Conservation (phyloP, 1,140 invertebrate species). For the Hormaphis cornu region DNA sequence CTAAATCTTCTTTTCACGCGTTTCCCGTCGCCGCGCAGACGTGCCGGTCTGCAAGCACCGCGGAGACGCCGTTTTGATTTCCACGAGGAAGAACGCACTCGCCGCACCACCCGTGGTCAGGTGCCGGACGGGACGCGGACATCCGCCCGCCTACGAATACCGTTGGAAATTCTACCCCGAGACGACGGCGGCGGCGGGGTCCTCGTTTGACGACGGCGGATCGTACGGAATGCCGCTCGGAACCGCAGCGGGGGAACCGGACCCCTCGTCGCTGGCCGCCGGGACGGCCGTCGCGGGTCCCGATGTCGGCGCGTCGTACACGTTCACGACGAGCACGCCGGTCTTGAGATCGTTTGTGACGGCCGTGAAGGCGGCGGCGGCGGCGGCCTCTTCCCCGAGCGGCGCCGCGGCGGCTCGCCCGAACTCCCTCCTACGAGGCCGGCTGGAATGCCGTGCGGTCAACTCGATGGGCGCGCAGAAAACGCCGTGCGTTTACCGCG, state of each 20-base stretch:
- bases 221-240: background rate
- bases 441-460: constrained; percentile 62
- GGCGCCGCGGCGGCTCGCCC: background rate
- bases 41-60: constrained; percentile 4
- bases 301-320: background rate
- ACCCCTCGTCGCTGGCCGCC: background rate
- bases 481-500: constrained; percentile 67
- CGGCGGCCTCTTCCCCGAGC: background rate
- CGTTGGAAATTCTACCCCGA: constrained; percentile 2
- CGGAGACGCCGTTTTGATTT: background rate
- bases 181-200: too few species aligned
- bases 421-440: constrained; percentile 58
- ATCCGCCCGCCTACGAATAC: background rate
- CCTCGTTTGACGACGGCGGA: too few species aligned
- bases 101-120: background rate
- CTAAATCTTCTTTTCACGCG: too few species aligned
- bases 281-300: background rate
- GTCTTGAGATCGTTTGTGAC: background rate
- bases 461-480: constrained; percentile 65
- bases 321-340: background rate
- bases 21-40: background rate
- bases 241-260: background rate
- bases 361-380: background rate
- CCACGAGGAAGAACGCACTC: background rate
- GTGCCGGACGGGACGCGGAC: background rate